These are phyloP conservation scores for Danio aesculapii DNA, from an alignment of 2,797 vertebrate genomes.

Conservation along the genomic window DNA sequence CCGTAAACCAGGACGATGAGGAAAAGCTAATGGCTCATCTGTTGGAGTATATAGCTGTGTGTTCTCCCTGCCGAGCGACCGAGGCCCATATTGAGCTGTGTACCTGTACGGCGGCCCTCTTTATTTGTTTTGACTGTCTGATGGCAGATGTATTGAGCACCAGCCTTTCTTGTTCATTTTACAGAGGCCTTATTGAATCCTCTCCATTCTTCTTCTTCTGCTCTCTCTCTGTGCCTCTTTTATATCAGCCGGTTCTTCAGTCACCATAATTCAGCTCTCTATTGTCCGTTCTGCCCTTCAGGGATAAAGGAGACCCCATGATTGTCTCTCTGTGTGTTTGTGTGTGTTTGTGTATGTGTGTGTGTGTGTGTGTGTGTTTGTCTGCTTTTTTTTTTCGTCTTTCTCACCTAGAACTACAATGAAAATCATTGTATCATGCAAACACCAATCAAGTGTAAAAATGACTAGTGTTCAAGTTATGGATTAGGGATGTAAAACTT, in stretches of 20 bases:
- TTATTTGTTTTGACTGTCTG: constrained; percentile 81
- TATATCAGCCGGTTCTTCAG: constrained; percentile 66
- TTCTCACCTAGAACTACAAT: constrained; percentile 11
- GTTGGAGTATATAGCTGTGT: constrained; percentile 74
- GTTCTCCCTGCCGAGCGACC: constrained; percentile 68
- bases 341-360: too few species aligned
- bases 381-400: constrained; percentile 11
- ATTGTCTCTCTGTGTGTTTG: constrained; percentile 35
- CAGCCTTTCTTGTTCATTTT: constrained; percentile 76
- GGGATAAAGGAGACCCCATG: constrained; percentile 56
- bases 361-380: constrained; percentile 36
- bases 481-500: neutral
- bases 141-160: constrained; percentile 76
- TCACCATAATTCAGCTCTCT: constrained; percentile 67
- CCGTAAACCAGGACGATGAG: constrained; percentile 63
- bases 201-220: constrained; percentile 40
- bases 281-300: constrained; percentile 70
- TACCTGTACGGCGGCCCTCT: constrained; percentile 71
- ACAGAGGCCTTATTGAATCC: constrained; percentile 71
- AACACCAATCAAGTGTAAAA: neutral
- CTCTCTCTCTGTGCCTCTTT: constrained; percentile 53
- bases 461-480: neutral
- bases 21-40: constrained; percentile 75
- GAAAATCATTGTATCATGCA: constrained; percentile 1
- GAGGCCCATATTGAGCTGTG: constrained; percentile 76